Evolutionary conservation across 1,140 invertebrate species (phyloP).

Genomic region (Lucilia cuprina): DNA sequence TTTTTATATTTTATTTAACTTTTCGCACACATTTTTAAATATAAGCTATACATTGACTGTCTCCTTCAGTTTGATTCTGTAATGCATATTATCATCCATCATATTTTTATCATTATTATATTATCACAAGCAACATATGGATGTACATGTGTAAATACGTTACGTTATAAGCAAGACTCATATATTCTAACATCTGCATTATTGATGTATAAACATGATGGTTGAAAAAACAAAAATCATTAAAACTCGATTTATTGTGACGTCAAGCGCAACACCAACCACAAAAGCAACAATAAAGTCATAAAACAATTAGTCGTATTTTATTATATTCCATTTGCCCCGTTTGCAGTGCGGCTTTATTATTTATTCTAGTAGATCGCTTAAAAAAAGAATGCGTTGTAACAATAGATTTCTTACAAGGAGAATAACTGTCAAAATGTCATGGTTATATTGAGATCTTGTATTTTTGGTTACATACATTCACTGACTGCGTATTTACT

Average conservation of each 20-base stretch:
- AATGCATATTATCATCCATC: too few relatives aligned
- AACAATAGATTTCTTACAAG: background rate
- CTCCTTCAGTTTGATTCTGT: too few relatives aligned
- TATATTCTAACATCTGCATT: too few relatives aligned
- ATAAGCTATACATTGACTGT: too few relatives aligned
- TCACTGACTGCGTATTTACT: too few relatives aligned
- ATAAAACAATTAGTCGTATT: background rate
- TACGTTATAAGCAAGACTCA: too few relatives aligned
- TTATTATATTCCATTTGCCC: background rate
- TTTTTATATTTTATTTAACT: too few relatives aligned
- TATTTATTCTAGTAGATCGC: background rate
- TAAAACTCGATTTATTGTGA: slow-evolving; percentile 5
- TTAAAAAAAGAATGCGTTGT: background rate
- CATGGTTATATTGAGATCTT: background rate
- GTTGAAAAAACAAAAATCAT: background rate
- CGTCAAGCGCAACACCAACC: background rate
- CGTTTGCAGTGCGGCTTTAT: background rate
- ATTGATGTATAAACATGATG: background rate
- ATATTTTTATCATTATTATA: too few relatives aligned
- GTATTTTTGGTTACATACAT: background rate
- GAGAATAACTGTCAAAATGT: slow-evolving; percentile 20
- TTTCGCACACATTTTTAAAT: too few relatives aligned
- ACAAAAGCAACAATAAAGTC: background rate
- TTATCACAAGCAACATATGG: too few relatives aligned
- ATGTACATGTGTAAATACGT: too few relatives aligned